Base-by-base conservation (phyloP, 2,888 invertebrate genomes). In the Spodoptera exigua region DNA sequence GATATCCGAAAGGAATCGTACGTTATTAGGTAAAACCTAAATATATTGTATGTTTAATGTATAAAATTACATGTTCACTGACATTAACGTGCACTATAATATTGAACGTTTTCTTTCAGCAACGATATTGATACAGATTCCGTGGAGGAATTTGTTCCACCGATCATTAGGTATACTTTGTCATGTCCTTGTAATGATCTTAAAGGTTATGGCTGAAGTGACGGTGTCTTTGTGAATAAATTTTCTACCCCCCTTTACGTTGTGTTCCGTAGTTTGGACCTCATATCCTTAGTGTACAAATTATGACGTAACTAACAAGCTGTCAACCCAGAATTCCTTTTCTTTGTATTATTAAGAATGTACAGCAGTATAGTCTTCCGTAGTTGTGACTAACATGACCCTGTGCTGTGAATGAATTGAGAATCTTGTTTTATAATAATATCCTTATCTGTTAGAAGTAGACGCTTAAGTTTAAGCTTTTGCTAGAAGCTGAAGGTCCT, bases 91-190 rank as follows among this genome's bases (percentile, higher is more conserved):
- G 83, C 83, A 88, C 84, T 67, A 51, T 82, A 84, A 78, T 80
- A 73, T 83, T 81, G 61, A 69, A 67, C 73, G 73, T 89, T 90
- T 84, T 89, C 84, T 93, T 93, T 90, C 93, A 93, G 93, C 91
- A 92, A 92, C 74, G 88, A 89, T 87, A 86, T 92, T 77, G 90
- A 91, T 62, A 79, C 79, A 70, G 88, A 89, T 58, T 75, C 76
- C 54, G 86, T 82, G 75, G 88, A 85, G 82, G 88, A 86, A 56
- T 75, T 83, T 75, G 82, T 81, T 78, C 86, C 87, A 51, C 85
- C 83, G 51, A 73, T 92, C 51, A 93, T 93, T 93, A 93, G 93
- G 93, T 93, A 93, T 82, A 81, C 70, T 74, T 81, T 82, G 70
- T 72, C 66, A 66, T 68, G 60, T 68, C 77, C 63, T 66, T 80